Evolutionary conservation across 2,888 invertebrate species (phyloP).

Genomic region (Sphinx pinastri): DNA sequence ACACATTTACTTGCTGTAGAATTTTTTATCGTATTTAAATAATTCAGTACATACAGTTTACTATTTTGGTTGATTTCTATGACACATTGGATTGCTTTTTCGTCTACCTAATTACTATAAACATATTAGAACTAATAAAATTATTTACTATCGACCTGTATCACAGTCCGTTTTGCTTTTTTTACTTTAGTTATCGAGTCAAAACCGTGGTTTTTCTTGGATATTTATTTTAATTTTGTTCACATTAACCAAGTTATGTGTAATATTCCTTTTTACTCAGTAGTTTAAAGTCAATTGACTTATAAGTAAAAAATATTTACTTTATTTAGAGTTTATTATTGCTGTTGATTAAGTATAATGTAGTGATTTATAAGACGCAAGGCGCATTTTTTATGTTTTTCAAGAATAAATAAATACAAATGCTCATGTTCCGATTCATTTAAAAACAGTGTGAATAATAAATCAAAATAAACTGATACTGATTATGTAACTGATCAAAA

Average conservation of each 20-base stretch:
- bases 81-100: too few species aligned
- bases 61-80: too few species aligned
- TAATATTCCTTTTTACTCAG: background rate
- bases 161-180: background rate
- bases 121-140: background rate
- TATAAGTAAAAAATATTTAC: background rate
- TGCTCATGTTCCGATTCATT: background rate
- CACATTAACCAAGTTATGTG: background rate
- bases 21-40: background rate
- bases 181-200: background rate
- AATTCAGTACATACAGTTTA: too few species aligned
- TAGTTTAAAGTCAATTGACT: background rate
- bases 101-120: too few species aligned
- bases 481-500: background rate
- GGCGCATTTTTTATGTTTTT: background rate
- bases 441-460: background rate
- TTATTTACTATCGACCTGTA: background rate
- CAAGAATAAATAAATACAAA: slow-evolving; percentile 4
- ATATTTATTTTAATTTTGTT: background rate
- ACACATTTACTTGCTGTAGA: background rate
- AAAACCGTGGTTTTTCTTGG: background rate
- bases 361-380: background rate
- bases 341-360: background rate
- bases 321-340: slow-evolving; percentile 1
- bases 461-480: background rate